Percentiles rank a stretch among this genome's conserved stretches.
Evolutionary conservation across 2,888 invertebrate species (phyloP).

Genomic region (Furcula furcula): DNA sequence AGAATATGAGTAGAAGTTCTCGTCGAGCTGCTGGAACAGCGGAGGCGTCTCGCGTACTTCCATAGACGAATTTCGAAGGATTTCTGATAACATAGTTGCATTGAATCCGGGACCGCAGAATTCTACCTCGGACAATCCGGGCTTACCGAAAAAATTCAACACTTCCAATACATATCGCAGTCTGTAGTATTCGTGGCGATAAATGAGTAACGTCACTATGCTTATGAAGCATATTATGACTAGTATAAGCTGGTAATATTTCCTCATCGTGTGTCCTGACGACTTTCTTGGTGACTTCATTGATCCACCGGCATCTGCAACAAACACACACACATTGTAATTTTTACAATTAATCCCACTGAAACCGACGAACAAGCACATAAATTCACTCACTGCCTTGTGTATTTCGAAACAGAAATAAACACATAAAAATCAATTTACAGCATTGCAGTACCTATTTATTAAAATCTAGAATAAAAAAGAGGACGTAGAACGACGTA

Average conservation of each 20-base stretch:
- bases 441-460: constrained; percentile 35
- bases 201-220: constrained; percentile 88
- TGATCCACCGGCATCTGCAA: constrained; percentile 48
- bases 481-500: too few species aligned
- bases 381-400: constrained; percentile 7
- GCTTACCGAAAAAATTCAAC: constrained; percentile 91
- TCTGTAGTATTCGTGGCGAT: constrained; percentile 92
- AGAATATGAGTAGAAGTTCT: constrained; percentile 85
- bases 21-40: constrained; percentile 84
- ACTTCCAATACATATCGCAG: constrained; percentile 92
- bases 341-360: too few species aligned
- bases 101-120: constrained; percentile 79
- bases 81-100: constrained; percentile 74
- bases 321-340: constrained; percentile 1
- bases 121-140: constrained; percentile 78
- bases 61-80: constrained; percentile 73
- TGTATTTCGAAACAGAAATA: constrained; percentile 15
- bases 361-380: too few species aligned
- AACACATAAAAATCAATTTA: constrained; percentile 18
- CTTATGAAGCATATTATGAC: constrained; percentile 87
- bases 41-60: constrained; percentile 84
- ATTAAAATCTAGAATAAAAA: too few species aligned
- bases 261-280: constrained; percentile 84
- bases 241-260: constrained; percentile 90
- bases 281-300: constrained; percentile 69